Conservation (phyloP, 2,888 invertebrate genomes). For the Dynastes hyllus region DNA sequence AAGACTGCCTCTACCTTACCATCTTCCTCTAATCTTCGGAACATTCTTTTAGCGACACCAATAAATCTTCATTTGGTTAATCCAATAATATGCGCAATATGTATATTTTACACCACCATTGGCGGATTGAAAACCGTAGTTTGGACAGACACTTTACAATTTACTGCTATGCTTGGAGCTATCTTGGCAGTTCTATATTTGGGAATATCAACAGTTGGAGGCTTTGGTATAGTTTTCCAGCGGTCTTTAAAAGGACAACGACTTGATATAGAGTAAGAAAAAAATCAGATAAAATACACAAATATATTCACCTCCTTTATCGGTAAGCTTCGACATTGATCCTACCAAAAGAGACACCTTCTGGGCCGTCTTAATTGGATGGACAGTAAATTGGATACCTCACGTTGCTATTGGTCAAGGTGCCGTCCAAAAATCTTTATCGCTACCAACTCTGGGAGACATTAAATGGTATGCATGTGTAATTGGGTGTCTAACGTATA, state of each 20-base stretch:
- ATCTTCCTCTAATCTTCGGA: no score
- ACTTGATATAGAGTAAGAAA: constrained; percentile 70
- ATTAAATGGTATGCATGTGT: constrained; percentile 69
- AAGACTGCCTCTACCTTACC: constrained; percentile 44
- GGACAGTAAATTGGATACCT: constrained; percentile 72
- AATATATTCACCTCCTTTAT: neutral
- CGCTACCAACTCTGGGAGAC: constrained; percentile 74
- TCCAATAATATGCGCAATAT: constrained; percentile 79
- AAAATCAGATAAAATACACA: neutral
- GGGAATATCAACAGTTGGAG: constrained; percentile 73
- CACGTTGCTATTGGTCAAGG: constrained; percentile 76
- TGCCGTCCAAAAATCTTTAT: constrained; percentile 76
- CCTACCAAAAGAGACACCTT: constrained; percentile 77
- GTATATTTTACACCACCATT: constrained; percentile 83
- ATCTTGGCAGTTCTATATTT: constrained; percentile 73
- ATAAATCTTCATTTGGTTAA: constrained; percentile 73
- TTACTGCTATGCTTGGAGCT: constrained; percentile 73
- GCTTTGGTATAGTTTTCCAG: constrained; percentile 75
- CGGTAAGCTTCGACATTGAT: constrained; percentile 75
- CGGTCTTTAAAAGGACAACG: constrained; percentile 75
- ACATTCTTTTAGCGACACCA: constrained; percentile 76
- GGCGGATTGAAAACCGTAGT: constrained; percentile 79
- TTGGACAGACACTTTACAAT: constrained; percentile 75
- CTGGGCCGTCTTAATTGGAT: constrained; percentile 76
- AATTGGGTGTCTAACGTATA: neutral